Percentiles rank a stretch among this genome's conserved stretches.
Conservation (phyloP, 2,797 vertebrate genomes). For the Carduelis carduelis region DNA sequence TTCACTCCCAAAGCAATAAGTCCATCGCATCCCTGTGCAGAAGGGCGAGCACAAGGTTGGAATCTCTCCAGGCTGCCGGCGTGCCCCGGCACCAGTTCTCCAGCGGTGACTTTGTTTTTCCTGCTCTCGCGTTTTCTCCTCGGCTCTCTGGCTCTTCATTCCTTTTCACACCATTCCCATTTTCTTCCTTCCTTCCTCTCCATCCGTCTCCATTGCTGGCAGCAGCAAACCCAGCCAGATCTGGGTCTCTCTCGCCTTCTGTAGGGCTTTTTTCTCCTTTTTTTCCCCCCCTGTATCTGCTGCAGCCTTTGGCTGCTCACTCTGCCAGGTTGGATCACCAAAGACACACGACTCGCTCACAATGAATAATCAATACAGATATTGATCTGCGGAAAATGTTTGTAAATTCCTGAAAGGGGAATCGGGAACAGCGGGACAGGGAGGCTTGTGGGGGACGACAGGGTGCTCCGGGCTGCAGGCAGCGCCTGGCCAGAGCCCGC, state of each 20-base stretch:
- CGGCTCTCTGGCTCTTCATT: constrained; percentile 52
- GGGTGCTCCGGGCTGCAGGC: constrained; percentile 78
- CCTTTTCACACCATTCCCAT: constrained; percentile 79
- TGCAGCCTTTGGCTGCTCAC: constrained; percentile 77
- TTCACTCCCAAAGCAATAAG: constrained; percentile 54
- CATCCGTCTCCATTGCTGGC: constrained; percentile 70
- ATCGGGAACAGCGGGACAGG: constrained; percentile 73
- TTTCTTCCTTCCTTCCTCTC: constrained; percentile 60
- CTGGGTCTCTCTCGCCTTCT: constrained; percentile 68
- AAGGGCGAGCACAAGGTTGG: constrained; percentile 36
- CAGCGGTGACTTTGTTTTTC: constrained; percentile 64
- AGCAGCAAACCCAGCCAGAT: constrained; percentile 69
- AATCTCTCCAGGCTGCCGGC: constrained; percentile 62
- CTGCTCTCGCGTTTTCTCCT: constrained; percentile 75
- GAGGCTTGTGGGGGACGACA: constrained; percentile 79
- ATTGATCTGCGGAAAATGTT: constrained; percentile 99
- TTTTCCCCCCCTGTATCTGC: constrained; percentile 27
- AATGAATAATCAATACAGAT: constrained; percentile 99
- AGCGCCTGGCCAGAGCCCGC: constrained; percentile 73
- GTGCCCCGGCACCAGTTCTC: constrained; percentile 57
- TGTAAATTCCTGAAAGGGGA: constrained; percentile 95
- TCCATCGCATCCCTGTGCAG: constrained; percentile 35
- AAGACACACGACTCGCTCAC: constrained; percentile 94
- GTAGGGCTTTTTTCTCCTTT: constrained; percentile 10
- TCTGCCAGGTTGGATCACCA: constrained; percentile 81